Evolutionary conservation across 2,888 invertebrate species (phyloP), one percentile per base, ranked within the genome.

Genomic region (Tuberolachnus salignus): DNA sequence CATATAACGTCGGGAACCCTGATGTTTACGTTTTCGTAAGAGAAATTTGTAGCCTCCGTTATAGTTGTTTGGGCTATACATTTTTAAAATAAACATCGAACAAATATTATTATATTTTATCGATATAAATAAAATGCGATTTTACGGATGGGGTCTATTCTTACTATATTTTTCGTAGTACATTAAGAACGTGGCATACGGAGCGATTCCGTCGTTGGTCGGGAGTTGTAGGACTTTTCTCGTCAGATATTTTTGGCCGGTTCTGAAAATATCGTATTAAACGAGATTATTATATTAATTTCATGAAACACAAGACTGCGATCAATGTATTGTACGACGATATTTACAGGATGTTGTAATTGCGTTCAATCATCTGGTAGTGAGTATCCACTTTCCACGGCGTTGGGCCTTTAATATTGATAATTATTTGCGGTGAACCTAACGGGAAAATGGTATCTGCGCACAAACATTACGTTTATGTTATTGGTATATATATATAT

Each of bases 101-200:
- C 8, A 3, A 34, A 34, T 26, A 42, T 14, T 19, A 34, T 34
- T 13, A 34, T 53, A 19, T 53, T 53, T 1, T n/a, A 9, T n/a
- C 19, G 6, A 53, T n/a, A 19, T n/a, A 8, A 6, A 21, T 14
- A 21, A n/a, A n/a, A 34, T 34, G 34, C n/a, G n/a, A n/a, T 14
- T 1, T 21, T 34, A 34, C 6, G 6, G 1, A n/a, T 13, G 9
- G 21, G 53, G 19, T 4, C 16, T 1, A 0, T 44, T 23, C 70
- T 57, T 23, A 71, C 55, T 57, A 44, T 71, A 57, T 71, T 57
- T 57, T 71, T 71, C 44, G 6, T 11, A 0, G n/a, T 57, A 13
- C 0, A 46, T 0, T 0, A n/a, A 0, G 8, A 23, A 14, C 2
- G 3, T 3, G 19, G 8, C 0, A 10, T 0, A 34, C 4, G 51